Conservation (phyloP, 1,140 invertebrate species). For the Drosophila subpulchrella region DNA sequence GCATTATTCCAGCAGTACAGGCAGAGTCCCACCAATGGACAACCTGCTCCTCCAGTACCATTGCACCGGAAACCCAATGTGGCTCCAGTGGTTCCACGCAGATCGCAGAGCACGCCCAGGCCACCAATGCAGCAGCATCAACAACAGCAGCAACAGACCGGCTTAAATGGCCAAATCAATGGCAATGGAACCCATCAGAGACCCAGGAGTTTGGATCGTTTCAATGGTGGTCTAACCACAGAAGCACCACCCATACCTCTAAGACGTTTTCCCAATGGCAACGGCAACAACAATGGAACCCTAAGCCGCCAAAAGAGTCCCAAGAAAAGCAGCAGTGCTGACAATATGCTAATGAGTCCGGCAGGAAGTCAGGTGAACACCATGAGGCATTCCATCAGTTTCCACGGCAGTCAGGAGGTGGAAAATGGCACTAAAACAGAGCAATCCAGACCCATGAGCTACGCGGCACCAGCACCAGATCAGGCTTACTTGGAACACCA, state of each 20-base stretch:
- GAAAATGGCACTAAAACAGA: constrained; percentile 33
- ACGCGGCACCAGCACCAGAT: constrained; percentile 74
- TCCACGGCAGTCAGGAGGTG: constrained; percentile 61
- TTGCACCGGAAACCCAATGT: constrained; percentile 51
- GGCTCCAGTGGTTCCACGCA: constrained; percentile 67
- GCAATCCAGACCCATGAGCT: constrained; percentile 69
- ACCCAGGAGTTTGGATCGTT: constrained; percentile 81
- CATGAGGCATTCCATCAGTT: constrained; percentile 81
- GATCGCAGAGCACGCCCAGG: constrained; percentile 80
- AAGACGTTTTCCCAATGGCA: constrained; percentile 68
- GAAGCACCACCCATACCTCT: constrained; percentile 76
- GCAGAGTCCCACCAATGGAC: constrained; percentile 72
- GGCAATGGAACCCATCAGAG: constrained; percentile 69
- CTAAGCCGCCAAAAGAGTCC: constrained; percentile 47
- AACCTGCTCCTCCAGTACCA: constrained; percentile 54
- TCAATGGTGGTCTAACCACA: constrained; percentile 41
- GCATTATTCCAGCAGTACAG: constrained; percentile 78
- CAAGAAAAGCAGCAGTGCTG: constrained; percentile 68
- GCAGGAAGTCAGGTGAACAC: constrained; percentile 31
- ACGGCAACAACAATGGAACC: constrained; percentile 37
- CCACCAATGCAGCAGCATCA: constrained; percentile 56
- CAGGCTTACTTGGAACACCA: constrained; percentile 83
- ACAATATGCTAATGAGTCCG: constrained; percentile 55
- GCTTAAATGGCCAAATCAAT: constrained; percentile 61
- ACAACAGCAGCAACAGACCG: constrained; percentile 43